Percentiles rank a stretch among this genome's conserved stretches.
These are phyloP conservation scores for Falco berigora DNA, from an alignment of 2,797 vertebrate species.

Conservation along the genomic window DNA sequence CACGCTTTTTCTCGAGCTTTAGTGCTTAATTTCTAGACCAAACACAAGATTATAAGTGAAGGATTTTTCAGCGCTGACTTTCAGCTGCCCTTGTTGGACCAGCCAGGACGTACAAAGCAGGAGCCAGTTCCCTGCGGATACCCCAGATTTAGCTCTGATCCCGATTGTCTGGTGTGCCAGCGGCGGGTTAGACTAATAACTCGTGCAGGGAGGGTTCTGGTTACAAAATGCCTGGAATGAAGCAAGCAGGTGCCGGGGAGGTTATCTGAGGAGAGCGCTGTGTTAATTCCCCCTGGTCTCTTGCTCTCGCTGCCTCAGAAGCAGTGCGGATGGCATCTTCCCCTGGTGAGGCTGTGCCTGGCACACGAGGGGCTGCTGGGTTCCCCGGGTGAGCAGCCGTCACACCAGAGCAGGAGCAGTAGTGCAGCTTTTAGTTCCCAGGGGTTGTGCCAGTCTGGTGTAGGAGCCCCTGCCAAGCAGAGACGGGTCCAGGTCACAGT, in stretches of 20 bases:
- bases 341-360: not conserved
- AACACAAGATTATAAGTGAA: not conserved
- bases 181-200: not conserved
- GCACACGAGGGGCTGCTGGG: not conserved
- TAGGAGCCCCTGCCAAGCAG: rapidly evolving
- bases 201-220: not conserved
- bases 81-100: slow-evolving; percentile 47
- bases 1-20: not conserved
- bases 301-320: not conserved
- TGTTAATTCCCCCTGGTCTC: rapidly evolving
- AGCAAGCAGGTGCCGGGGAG: slow-evolving; percentile 27
- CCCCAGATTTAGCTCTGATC: slow-evolving; percentile 54
- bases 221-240: slow-evolving; percentile 40
- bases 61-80: not conserved
- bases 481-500: rapidly evolving
- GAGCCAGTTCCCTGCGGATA: slow-evolving; percentile 11
- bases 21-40: not conserved
- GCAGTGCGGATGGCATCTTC: not conserved
- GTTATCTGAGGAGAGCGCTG: slow-evolving; percentile 10
- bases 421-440: not conserved
- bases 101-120: not conserved
- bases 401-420: rapidly evolving
- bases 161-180: slow-evolving; percentile 23
- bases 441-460: not conserved
- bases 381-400: rapidly evolving